phyloP scores from a whole-genome alignment of 2,797 vertebrate species.

The Aotus griseimembra region DNA sequence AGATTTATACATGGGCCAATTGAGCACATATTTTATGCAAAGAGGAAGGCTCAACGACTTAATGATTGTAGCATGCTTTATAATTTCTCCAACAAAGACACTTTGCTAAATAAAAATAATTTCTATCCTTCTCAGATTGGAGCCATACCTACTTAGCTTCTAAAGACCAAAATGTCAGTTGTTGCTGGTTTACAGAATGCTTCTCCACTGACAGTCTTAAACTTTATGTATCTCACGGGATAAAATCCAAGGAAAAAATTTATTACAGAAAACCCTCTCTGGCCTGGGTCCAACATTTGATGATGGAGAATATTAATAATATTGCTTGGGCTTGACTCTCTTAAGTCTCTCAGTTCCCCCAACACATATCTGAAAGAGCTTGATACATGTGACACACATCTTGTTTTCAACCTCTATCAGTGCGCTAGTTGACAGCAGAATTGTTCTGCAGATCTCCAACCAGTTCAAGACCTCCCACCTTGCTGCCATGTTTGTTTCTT shows the following conservation, averaged over 20 bases:
- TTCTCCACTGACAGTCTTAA: neutral
- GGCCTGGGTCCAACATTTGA: constrained; percentile 21
- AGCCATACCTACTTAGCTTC: neutral
- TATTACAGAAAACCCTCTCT: constrained; percentile 31
- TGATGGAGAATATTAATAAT: constrained; percentile 42
- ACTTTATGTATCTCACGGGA: neutral
- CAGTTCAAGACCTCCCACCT: neutral
- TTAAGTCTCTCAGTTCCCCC: neutral
- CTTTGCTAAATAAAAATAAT: neutral
- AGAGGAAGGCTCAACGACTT: constrained; percentile 1
- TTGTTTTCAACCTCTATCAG: neutral
- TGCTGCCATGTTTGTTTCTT: neutral
- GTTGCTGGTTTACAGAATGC: neutral
- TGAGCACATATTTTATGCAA: neutral
- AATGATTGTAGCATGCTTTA: neutral
- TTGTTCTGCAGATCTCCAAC: neutral
- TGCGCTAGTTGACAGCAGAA: neutral
- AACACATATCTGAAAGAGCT: neutral
- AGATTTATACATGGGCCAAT: neutral
- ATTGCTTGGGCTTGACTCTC: neutral
- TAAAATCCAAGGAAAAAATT: constrained; percentile 22
- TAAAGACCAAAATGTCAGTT: constrained; percentile 16
- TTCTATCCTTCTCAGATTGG: neutral
- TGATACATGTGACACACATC: neutral
- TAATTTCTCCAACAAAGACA: constrained; percentile 11